A percentile compares a stretch with the other conserved stretches of the same genome.
These are phyloP conservation scores for Callosobruchus maculatus DNA, from an alignment of 2,888 invertebrate genomes.

Conservation along the genomic window DNA sequence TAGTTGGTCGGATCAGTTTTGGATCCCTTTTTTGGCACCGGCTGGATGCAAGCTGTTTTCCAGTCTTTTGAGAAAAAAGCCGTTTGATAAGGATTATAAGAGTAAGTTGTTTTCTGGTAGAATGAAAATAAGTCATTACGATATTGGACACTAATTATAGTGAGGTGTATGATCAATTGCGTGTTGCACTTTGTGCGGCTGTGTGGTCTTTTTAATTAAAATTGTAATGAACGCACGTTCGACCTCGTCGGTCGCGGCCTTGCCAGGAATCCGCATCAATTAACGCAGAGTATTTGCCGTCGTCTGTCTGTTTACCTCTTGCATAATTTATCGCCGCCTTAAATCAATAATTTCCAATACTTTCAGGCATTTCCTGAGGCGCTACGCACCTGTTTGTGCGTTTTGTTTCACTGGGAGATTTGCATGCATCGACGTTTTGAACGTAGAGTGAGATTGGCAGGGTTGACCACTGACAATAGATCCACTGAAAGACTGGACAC, in stretches of 20 bases:
- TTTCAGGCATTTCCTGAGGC: not conserved
- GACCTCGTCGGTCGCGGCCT: not conserved
- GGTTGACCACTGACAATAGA: too few relatives aligned
- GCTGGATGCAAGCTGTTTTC: too few relatives aligned
- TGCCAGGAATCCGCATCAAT: not conserved
- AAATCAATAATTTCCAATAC: not conserved
- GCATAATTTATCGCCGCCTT: not conserved
- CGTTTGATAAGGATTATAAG: too few relatives aligned
- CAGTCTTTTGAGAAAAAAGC: too few relatives aligned
- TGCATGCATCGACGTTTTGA: too few relatives aligned
- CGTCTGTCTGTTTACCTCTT: not conserved
- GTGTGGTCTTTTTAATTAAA: not conserved
- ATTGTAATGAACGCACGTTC: not conserved
- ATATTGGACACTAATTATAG: too few relatives aligned
- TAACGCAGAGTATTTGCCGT: not conserved
- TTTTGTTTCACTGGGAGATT: not conserved
- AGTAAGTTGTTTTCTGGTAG: too few relatives aligned
- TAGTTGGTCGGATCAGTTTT: too few relatives aligned
- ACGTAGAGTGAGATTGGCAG: too few relatives aligned
- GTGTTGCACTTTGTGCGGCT: not conserved
- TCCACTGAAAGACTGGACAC: too few relatives aligned
- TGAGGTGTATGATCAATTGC: not conserved
- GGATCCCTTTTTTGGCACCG: too few relatives aligned
- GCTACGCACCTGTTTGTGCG: not conserved
- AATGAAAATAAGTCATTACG: not conserved